Conservation (phyloP, 2,797 vertebrate genomes). For the Orientallactaga sibirica region DNA sequence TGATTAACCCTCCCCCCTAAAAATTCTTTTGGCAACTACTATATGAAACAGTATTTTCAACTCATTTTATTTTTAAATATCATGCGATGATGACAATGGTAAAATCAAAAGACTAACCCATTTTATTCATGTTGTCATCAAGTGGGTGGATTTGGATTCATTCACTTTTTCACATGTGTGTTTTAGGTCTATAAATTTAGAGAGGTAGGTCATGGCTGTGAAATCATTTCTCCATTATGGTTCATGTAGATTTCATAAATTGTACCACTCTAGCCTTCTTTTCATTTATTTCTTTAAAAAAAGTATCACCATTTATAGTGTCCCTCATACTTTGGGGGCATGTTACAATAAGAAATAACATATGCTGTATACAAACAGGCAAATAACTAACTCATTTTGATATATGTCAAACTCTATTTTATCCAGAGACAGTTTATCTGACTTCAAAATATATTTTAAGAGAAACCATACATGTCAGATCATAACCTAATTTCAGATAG, state of each 20-base stretch:
- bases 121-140: slow-evolving; percentile 19
- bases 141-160: neutral
- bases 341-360: slow-evolving; percentile 62
- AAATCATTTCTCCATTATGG: slow-evolving; percentile 26
- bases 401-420: slow-evolving; percentile 60
- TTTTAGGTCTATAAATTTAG: neutral
- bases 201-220: neutral
- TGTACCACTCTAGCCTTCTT: neutral
- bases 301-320: slow-evolving; percentile 37
- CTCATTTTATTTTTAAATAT: slow-evolving; percentile 35
- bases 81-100: neutral
- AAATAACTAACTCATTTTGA: slow-evolving; percentile 64
- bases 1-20: neutral
- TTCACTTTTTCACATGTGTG: neutral
- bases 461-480: slow-evolving; percentile 66
- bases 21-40: slow-evolving; percentile 1
- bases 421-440: slow-evolving; percentile 61
- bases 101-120: neutral
- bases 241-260: slow-evolving; percentile 51
- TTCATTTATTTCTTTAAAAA: slow-evolving; percentile 59
- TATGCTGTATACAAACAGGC: slow-evolving; percentile 68
- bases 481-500: slow-evolving; percentile 72
- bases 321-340: slow-evolving; percentile 52
- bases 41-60: neutral
- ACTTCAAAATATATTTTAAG: slow-evolving; percentile 64